Evolutionary conservation across 2,888 invertebrate species (phyloP).

Genomic region (Noctua janthina): DNA sequence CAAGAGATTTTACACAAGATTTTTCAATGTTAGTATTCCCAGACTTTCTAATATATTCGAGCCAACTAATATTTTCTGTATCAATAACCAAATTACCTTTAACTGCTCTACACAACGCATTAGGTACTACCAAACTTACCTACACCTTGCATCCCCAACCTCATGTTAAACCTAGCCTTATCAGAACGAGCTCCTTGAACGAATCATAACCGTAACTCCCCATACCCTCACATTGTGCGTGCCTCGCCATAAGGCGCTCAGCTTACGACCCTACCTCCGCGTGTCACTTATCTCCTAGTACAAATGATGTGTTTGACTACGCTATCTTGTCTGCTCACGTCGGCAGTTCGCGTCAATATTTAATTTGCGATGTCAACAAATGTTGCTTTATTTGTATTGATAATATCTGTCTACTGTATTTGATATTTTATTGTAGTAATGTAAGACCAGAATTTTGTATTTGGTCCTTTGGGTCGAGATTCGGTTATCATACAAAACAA

Average conservation of each 20-base stretch:
- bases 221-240: conserved; percentile 56
- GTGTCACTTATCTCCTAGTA: conserved; percentile 63
- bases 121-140: background rate
- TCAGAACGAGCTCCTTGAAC: conserved; percentile 16
- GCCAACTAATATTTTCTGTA: background rate
- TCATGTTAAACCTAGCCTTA: conserved; percentile 26
- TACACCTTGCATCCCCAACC: background rate
- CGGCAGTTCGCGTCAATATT: conserved; percentile 57
- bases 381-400: conserved; percentile 47
- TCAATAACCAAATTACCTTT: background rate
- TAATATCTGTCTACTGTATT: conserved; percentile 25
- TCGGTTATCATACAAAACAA: background rate
- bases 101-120: background rate
- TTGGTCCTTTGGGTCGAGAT: background rate
- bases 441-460: background rate
- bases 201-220: conserved; percentile 44
- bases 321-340: conserved; percentile 57
- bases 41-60: background rate
- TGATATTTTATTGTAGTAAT: background rate
- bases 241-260: conserved; percentile 57
- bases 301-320: conserved; percentile 61
- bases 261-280: conserved; percentile 62
- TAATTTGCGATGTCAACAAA: conserved; percentile 47
- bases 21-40: background rate
- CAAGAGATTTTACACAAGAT: background rate